A percentile compares a stretch with the other conserved stretches of the same genome.
These are phyloP conservation scores for Piaya cayana DNA, from an alignment of 2,113 vertebrate species.

Conservation along the genomic window DNA sequence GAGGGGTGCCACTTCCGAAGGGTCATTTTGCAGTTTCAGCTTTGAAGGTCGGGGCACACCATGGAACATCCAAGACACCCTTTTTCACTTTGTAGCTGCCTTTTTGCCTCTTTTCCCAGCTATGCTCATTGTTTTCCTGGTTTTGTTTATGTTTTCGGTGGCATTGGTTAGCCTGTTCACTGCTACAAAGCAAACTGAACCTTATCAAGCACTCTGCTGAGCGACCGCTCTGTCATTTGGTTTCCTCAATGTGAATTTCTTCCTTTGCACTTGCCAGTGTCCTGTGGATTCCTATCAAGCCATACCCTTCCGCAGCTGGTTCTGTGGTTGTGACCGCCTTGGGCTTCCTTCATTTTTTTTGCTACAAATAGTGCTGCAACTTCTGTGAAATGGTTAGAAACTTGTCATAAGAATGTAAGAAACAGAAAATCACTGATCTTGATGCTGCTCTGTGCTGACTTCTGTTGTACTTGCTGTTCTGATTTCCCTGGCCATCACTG, in stretches of 20 bases:
- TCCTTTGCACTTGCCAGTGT: neutral
- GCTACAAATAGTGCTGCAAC: neutral
- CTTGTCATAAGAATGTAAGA: neutral
- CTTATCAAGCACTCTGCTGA: neutral
- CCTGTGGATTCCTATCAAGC: neutral
- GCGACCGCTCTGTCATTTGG: accelerated
- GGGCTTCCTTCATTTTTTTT: neutral
- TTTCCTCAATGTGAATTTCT: neutral
- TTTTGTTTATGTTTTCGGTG: neutral
- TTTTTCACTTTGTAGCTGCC: neutral
- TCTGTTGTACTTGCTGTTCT: neutral
- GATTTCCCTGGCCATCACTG: neutral
- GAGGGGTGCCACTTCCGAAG: neutral
- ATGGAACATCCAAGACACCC: neutral
- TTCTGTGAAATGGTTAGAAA: neutral
- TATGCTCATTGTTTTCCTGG: accelerated
- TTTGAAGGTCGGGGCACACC: neutral
- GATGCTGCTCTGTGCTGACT: neutral
- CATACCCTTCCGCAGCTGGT: neutral
- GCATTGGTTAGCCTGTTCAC: neutral
- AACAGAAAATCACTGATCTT: neutral
- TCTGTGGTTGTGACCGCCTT: neutral
- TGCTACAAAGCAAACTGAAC: accelerated
- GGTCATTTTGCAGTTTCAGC: neutral
- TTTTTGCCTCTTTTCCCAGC: neutral